Evolutionary conservation across 2,888 invertebrate genomes (phyloP), one percentile per base, ranked within the genome.

Genomic region (Melieria omissa): DNA sequence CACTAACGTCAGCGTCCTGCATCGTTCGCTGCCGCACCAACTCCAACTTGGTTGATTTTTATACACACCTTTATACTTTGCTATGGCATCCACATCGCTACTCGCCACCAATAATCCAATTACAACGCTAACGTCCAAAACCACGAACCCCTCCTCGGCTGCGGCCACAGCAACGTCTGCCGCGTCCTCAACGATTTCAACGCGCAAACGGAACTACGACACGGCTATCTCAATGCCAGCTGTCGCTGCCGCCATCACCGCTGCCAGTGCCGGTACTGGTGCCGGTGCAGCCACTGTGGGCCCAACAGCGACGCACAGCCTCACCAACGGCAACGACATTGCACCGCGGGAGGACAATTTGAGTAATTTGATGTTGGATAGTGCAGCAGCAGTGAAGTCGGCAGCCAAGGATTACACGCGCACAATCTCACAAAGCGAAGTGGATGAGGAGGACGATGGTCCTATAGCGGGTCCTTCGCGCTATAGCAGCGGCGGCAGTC

Each of bases 41-140:
- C 29, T 29, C 29, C 29, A 29, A 29, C 49, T 29, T 16, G 29
- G 16, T 52, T 41, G 14, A 49, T 46, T 64, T 52, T 12, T 14
- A 41, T 46, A 49, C 29, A 12, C 41, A 42, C n/a, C 10, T 61
- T 29, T 61, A 44, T 10, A 61, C 14, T 61, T 72, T 78, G 79
- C 78, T 79, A 85, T 85, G 85, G 85, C 85, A 84, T 85, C 86
- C 80, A 84, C 85, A 80, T 85, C 85, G 75, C 75, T 85, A 79
- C 79, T 86, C 75, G 78, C 85, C 73, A 78, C 85, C 73, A 84
- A 79, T 76, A 86, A 80, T 81, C 80, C 82, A 80, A 82, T 85
- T 78, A 82, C 82, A 78, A 81, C 77, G 75, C 81, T 80, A 76
- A 76, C 81, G 74, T 71, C 77, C 68, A 74, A 75, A 52, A 75